Base-by-base conservation (phyloP, 2,888 invertebrate species). In the Lasius fuliginosus region DNA sequence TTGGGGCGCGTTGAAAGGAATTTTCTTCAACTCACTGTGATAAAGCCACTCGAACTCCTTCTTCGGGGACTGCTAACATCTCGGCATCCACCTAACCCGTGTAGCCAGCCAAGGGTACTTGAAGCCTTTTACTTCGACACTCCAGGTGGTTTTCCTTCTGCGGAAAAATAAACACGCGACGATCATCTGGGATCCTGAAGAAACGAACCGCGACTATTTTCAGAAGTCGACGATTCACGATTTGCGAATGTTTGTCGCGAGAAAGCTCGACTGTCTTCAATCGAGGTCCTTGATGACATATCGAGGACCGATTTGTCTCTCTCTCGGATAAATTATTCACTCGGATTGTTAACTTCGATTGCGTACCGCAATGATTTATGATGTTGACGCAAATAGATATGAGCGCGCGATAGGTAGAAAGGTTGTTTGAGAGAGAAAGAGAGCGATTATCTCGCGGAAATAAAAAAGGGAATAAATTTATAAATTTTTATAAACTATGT, bases 271-370 rank as follows among this genome's bases (percentile, higher is more conserved):
- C 3, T 56, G 40, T 64, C 18, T 36, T 64, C 12, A 9, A 64
- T 36, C 18, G n/a, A 56, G 30, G 11, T 18, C 56, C 9, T n/a
- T n/a, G 69, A 56, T 68, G 36, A 76, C 76, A 69, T 15, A 65
- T 76, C 18, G 56, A 46, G 30, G 30, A 56, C 68, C 30, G 30
- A 68, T 68, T 77, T 77, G 58, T 58, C 42, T 69, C 2, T 69
- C 4, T 1, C 5, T 6, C 5, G 11, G n/a, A 42, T 77, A 56
- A 77, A 77, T 77, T 77, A 68, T 77, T 77, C 56, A 42, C 6
- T 42, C 11, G 33, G 1, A 58, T 42, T 79, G 12, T 58, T 58
- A 58, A 69, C 69, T 69, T 79, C 9, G 15, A 33, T 58, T 58
- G 11, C 56, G 9, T 69, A 69, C 0, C 68, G 15, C 23, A 23